Percentiles rank a stretch among this genome's conserved stretches.
phyloP scores from a whole-genome alignment of 2,888 invertebrate genomes.

The Harpalus rubripes region DNA sequence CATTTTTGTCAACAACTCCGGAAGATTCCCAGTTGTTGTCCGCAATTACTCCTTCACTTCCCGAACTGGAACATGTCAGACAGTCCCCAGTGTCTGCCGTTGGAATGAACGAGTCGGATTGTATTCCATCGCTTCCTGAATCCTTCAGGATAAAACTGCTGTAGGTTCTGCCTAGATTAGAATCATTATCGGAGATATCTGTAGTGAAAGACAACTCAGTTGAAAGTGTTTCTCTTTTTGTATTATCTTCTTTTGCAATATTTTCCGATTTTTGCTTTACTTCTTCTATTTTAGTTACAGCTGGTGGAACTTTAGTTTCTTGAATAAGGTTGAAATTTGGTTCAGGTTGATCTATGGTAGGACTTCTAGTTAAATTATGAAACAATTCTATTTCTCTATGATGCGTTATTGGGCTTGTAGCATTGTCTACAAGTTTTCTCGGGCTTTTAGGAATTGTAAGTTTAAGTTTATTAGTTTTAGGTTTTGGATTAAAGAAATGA shows the following conservation, averaged over 20 bases:
- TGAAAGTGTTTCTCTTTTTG: constrained; percentile 9
- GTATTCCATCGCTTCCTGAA: constrained; percentile 58
- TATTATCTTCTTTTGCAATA: constrained; percentile 47
- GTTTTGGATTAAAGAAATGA: constrained; percentile 65
- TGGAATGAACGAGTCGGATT: constrained; percentile 70
- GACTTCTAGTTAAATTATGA: constrained; percentile 85
- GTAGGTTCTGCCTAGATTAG: constrained; percentile 51
- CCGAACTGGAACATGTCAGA: constrained; percentile 77
- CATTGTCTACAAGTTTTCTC: constrained; percentile 75
- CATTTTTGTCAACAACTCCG: constrained; percentile 81
- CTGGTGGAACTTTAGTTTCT: constrained; percentile 50
- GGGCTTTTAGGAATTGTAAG: constrained; percentile 37
- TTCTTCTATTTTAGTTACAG: constrained; percentile 30
- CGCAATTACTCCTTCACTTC: constrained; percentile 70
- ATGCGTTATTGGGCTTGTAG: constrained; percentile 76
- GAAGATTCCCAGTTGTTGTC: constrained; percentile 81
- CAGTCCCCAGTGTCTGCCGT: constrained; percentile 75
- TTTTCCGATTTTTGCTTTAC: constrained; percentile 62
- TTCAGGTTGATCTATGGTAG: constrained; percentile 72
- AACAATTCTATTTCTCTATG: constrained; percentile 85
- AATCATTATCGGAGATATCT: constrained; percentile 60
- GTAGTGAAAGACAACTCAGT: constrained; percentile 51
- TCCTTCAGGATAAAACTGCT: constrained; percentile 63
- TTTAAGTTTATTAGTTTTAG: constrained; percentile 59
- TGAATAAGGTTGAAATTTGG: constrained; percentile 29